Evolutionary conservation across 1,140 invertebrate species (phyloP).

Genomic region (Drosophila repletoides): DNA sequence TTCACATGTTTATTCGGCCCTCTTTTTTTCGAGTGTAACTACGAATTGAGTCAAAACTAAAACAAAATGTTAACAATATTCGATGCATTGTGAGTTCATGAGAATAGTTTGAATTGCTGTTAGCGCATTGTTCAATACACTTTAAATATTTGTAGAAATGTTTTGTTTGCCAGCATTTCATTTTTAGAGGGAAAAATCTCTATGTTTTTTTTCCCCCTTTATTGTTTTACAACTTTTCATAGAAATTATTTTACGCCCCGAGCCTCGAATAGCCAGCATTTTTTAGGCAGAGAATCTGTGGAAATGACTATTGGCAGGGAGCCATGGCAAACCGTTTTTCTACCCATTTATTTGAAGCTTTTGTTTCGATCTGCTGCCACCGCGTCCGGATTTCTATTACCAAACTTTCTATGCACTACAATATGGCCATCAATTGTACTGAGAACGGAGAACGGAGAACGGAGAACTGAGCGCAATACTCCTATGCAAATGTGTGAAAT

Average conservation of each 20-base stretch:
- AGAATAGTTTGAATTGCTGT: conserved; percentile 56
- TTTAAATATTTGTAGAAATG: conserved; percentile 67
- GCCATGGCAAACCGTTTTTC: conserved; percentile 55
- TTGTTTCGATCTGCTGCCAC: conserved; percentile 60
- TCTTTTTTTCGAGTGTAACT: too few relatives aligned
- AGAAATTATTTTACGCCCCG: conserved; percentile 65
- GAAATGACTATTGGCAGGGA: conserved; percentile 58
- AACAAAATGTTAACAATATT: conserved; percentile 9
- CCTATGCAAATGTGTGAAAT: conserved; percentile 27
- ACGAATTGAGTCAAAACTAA: conserved; percentile 3
- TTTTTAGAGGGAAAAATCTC: too few relatives aligned
- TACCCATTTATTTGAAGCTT: conserved; percentile 54
- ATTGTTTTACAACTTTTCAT: conserved; percentile 72
- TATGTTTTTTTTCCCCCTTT: conserved; percentile 33
- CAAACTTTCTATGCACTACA: conserved; percentile 59
- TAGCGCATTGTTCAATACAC: conserved; percentile 60
- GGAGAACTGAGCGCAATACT: too few relatives aligned
- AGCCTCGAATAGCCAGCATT: conserved; percentile 28
- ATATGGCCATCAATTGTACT: background rate
- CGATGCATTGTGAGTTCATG: conserved; percentile 23
- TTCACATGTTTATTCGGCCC: too few relatives aligned
- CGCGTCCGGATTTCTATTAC: conserved; percentile 56
- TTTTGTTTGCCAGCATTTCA: conserved; percentile 54
- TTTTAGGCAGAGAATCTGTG: conserved; percentile 36
- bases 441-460: too few relatives aligned